Percentiles rank a stretch among this genome's conserved stretches.
phyloP scores from a whole-genome alignment of 2,797 vertebrate genomes.

The Xenops minutus region DNA sequence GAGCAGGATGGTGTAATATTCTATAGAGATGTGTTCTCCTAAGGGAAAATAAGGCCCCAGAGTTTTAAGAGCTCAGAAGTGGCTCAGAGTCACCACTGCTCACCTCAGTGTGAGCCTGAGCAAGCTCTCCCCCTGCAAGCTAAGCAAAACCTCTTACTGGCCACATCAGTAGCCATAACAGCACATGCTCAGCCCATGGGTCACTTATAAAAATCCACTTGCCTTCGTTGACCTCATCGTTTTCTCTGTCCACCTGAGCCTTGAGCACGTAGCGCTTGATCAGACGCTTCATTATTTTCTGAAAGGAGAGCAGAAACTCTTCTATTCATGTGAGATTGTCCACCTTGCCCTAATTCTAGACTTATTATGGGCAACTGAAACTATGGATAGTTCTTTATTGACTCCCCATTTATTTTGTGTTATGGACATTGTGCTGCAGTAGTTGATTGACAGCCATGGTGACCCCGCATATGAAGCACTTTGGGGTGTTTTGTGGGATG shows the following conservation, averaged over 20 bases:
- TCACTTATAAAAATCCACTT: slow-evolving; percentile 43
- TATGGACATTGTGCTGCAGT: background rate
- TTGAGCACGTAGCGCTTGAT: slow-evolving; percentile 96
- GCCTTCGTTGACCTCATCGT: slow-evolving; percentile 98
- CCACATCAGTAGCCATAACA: background rate
- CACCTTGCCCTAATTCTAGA: background rate
- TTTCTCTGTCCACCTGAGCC: slow-evolving; percentile 96
- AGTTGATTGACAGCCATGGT: background rate
- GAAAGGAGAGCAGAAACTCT: slow-evolving; percentile 38
- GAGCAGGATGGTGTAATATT: background rate
- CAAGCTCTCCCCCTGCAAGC: background rate
- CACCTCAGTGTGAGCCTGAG: rapidly evolving
- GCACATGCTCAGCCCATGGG: background rate
- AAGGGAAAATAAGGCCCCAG: background rate
- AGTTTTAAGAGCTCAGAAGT: background rate
- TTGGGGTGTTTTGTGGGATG: background rate
- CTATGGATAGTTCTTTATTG: background rate
- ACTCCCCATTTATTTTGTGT: background rate
- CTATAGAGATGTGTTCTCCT: background rate
- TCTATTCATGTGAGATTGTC: background rate
- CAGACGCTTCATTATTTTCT: slow-evolving; percentile 98
- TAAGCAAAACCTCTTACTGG: background rate
- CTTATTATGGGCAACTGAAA: background rate
- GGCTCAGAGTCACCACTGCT: background rate
- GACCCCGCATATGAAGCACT: background rate